Base-by-base conservation (phyloP, 2,888 invertebrate species). In the Leptinotarsa juncta region DNA sequence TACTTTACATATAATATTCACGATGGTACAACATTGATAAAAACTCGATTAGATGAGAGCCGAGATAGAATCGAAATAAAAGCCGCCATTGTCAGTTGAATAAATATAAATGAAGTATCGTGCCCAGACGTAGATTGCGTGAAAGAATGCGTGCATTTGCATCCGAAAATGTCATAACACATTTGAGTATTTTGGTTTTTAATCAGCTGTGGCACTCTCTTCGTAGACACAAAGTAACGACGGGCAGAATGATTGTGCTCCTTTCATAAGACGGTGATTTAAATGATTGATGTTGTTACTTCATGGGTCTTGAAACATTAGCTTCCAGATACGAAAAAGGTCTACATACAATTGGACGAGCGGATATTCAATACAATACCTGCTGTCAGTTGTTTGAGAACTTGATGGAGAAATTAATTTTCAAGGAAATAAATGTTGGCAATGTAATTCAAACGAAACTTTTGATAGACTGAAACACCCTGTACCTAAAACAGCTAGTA, bases 11-110 rank as follows among this genome's bases (percentile, higher is more conserved):
- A 78, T 75, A 77, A 78, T 78, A 75, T 78, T 77, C 75, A 76
- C 78, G 78, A 78, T 78, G 75, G 50, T 70, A 74, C 71, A 74
- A 50, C 72, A 42, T 72, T 62, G 79, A 79, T 79, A 79, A 79
- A 79, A 79, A 79, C 74, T 78, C 79, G 79, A 79, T 79, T 79
- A 79, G 79, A 79, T 79, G 74, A 75, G 70, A 76, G 73, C 67
- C 73, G 67, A 77, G 79, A 79, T 77, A 76, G 70, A 77, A 73
- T 72, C 69, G 72, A 71, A 79, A 77, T 76, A 75, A 78, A 76
- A 77, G 76, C 77, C 71, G 77, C 72, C 73, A 75, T 72, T 77
- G 78, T 77, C 77, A 72, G 77, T 75, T 67, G 67, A 15, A 65
- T 49, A 76, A 71, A 74, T 66, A 71, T 62, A 73, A 75, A 77